Base-by-base conservation (phyloP, 2,113 vertebrate genomes). In the Myanophis thanlyinensis region DNA sequence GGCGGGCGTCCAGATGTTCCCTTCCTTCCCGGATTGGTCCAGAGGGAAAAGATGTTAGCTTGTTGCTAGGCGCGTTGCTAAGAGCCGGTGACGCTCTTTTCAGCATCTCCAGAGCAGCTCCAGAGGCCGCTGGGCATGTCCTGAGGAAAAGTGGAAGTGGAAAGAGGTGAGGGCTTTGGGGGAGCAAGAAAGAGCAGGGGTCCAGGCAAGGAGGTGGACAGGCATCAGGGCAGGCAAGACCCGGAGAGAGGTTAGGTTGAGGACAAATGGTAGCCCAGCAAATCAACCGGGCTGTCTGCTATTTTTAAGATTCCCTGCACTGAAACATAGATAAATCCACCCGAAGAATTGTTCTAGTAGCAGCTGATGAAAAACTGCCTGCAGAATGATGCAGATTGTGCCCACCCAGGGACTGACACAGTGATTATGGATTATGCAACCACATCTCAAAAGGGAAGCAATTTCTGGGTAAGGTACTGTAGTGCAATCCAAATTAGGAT, bases 61-160 rank as follows among this genome's bases (percentile, higher is more conserved):
- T 97, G 98, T 99, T 98, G 98, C 98, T 98, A 98, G 98, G 99
- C 98, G 98, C 97, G 98, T 97, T 98, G 98, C 98, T 98, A 97
- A 96, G 98, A 97, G 95, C 95, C 97, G 54, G 97, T 98, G 97
- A 98, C 97, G 97, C 98, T 97, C 27, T 51, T 97, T 96, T 52
- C 93, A 93, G 93, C 96, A 92, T 96, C 97, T 97, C 94, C 1
- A 5, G 53, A 46, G 53, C 18, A 18, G 89, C 94, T 97, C 95
- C 96, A 90, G 93, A 44, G 93, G 35, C 46, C 89, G 94, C 89
- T 93, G 86, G 35, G 46, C 59, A 51, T 87, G 56, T 20, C 95
- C 35, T 92, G 35, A 94, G 93, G 95, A 94, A 95, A 91, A 93
- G 87, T n/a, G 23, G 54, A 87, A 80, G 93, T 27, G 10, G 89